Conservation (phyloP, 2,113 vertebrate species). For the Tetraodon nigroviridis region DNA sequence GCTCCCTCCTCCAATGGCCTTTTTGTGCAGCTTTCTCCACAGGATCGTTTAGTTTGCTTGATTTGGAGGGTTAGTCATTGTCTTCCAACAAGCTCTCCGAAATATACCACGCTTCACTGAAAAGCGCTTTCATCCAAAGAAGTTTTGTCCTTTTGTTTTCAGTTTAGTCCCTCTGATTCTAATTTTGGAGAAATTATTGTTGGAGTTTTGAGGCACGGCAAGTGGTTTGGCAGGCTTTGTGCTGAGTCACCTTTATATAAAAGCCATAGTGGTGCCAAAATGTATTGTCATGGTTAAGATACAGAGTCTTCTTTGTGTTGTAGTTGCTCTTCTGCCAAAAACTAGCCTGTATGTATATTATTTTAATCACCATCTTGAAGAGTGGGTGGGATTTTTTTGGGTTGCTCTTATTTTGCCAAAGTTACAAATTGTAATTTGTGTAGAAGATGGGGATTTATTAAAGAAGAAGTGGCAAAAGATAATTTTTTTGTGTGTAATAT, state of each 20-base stretch:
- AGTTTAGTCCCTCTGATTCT: constrained; percentile 15
- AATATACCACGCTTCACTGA: background rate
- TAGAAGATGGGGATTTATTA: too few species aligned
- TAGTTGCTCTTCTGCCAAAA: background rate
- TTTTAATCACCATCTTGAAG: too few species aligned
- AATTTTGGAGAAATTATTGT: background rate
- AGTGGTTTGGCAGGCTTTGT: constrained; percentile 14
- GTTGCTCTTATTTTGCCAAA: too few species aligned
- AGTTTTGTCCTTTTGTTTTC: constrained; percentile 11
- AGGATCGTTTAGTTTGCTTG: constrained; percentile 13
- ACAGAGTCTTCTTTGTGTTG: background rate
- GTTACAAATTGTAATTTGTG: too few species aligned
- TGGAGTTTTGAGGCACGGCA: constrained; percentile 20
- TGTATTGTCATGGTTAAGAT: constrained; percentile 5
- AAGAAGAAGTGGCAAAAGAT: too few species aligned
- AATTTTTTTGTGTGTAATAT: too few species aligned
- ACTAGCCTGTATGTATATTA: too few species aligned
- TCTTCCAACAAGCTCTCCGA: background rate
- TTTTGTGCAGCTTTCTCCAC: constrained; percentile 19
- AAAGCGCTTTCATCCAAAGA: background rate
- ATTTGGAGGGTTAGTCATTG: constrained; percentile 14
- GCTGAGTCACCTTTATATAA: constrained; percentile 26
- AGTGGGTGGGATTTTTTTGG: too few species aligned
- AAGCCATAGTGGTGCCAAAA: constrained; percentile 7
- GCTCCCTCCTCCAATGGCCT: constrained; percentile 11